Conservation (phyloP, 2,113 vertebrate species). For the Rhombomys opimus region DNA sequence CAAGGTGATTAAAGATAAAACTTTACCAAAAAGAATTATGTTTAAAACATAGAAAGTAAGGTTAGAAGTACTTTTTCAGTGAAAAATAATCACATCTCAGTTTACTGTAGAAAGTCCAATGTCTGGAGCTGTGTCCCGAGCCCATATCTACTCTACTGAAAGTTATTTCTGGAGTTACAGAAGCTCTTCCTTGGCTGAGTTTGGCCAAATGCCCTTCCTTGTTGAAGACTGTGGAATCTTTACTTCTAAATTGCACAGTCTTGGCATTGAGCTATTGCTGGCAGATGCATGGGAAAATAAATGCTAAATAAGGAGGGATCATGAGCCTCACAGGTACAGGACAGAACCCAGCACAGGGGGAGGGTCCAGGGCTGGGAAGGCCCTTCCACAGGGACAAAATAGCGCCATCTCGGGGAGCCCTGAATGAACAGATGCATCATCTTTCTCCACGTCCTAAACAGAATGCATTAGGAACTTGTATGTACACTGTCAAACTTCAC, state of each 20-base stretch:
- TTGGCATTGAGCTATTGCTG: neutral
- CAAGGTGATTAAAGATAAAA: slow-evolving; percentile 57
- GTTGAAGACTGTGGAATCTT: neutral
- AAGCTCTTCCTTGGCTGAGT: neutral
- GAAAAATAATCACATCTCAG: slow-evolving; percentile 73
- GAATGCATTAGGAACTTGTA: neutral
- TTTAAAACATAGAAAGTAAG: slow-evolving; percentile 79
- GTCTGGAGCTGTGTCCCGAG: neutral
- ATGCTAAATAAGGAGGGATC: neutral
- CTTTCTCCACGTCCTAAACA: neutral
- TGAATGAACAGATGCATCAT: too few relatives aligned
- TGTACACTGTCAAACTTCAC: too few relatives aligned
- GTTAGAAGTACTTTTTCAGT: slow-evolving; percentile 68
- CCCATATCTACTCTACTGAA: neutral
- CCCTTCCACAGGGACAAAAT: neutral
- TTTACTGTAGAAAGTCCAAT: slow-evolving; percentile 58
- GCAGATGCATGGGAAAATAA: neutral
- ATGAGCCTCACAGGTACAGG: neutral
- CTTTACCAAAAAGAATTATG: slow-evolving; percentile 77
- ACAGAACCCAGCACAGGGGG: neutral
- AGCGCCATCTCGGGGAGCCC: neutral
- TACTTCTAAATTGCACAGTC: neutral
- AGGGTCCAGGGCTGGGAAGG: neutral
- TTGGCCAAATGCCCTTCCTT: neutral
- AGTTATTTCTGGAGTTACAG: neutral